A percentile compares a stretch with the other conserved stretches of the same genome.
Evolutionary conservation across 2,797 vertebrate species (phyloP).

Genomic region (Acanthornis magna): DNA sequence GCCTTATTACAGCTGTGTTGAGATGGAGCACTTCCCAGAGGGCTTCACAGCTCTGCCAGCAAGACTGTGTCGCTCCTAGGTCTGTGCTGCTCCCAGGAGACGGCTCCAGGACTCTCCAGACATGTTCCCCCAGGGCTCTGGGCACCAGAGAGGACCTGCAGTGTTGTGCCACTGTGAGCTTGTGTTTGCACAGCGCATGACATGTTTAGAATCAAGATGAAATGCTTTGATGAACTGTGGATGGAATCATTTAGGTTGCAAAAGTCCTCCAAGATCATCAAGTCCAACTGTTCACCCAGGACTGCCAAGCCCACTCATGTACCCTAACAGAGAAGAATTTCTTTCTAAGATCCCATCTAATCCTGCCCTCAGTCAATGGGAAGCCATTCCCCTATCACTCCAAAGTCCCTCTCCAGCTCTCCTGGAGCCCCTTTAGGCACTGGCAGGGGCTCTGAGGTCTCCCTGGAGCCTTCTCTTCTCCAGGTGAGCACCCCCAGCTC

Average conservation of each 20-base stretch:
- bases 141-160: not conserved
- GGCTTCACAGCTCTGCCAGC: not conserved
- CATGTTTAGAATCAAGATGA: not conserved
- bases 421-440: not conserved
- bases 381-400: not conserved
- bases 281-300: not conserved
- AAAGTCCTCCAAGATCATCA: not conserved
- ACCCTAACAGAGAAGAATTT: not conserved
- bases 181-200: fast-evolving
- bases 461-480: not conserved
- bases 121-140: not conserved
- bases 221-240: not conserved
- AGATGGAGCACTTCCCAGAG: not conserved
- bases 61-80: not conserved
- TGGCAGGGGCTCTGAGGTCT: not conserved
- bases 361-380: not conserved
- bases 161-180: not conserved
- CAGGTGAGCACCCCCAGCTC: not conserved
- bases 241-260: not conserved
- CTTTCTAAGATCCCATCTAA: not conserved
- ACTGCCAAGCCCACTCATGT: not conserved
- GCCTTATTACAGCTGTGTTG: not conserved
- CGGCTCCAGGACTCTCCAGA: not conserved
- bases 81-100: not conserved
- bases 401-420: not conserved